A percentile compares a stretch with the other conserved stretches of the same genome.
Evolutionary conservation across 2,113 vertebrate species (phyloP).

Genomic region (Entelurus aequoreus): DNA sequence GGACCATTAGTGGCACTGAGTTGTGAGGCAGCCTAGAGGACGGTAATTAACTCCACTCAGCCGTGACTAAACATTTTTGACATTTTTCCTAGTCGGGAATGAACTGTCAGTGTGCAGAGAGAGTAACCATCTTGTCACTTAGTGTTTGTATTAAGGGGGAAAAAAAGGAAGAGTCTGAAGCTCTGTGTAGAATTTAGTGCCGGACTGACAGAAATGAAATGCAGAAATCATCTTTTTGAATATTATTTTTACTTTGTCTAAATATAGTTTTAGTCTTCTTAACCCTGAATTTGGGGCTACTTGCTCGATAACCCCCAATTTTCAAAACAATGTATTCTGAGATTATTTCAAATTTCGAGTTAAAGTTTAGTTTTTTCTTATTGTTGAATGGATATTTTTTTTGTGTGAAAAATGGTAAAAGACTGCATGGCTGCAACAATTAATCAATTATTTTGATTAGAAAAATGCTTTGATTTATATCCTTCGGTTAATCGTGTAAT

Average conservation of each 20-base stretch:
- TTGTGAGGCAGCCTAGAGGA: slow-evolving; percentile 85
- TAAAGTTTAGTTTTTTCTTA: too few species aligned
- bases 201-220: slow-evolving; percentile 35
- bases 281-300: too few species aligned
- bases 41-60: slow-evolving; percentile 98
- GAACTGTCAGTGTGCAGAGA: slow-evolving; percentile 92
- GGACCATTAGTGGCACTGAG: slow-evolving; percentile 89
- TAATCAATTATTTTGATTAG: too few species aligned
- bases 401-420: too few species aligned
- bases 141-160: slow-evolving; percentile 77
- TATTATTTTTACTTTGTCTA: slow-evolving; percentile 19
- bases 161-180: slow-evolving; percentile 72
- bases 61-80: slow-evolving; percentile 99
- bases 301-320: too few species aligned
- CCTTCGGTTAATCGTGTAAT: too few species aligned
- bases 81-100: slow-evolving; percentile 96
- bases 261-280: too few species aligned
- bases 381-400: too few species aligned
- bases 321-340: too few species aligned
- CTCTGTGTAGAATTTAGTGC: slow-evolving; percentile 47
- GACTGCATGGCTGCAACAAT: too few species aligned
- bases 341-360: too few species aligned
- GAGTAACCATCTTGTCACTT: slow-evolving; percentile 93
- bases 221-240: slow-evolving; percentile 19
- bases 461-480: too few species aligned